These are phyloP conservation scores for Brachionus angularis DNA, from an alignment of 1,140 invertebrate species.

Conservation along the genomic window DNA sequence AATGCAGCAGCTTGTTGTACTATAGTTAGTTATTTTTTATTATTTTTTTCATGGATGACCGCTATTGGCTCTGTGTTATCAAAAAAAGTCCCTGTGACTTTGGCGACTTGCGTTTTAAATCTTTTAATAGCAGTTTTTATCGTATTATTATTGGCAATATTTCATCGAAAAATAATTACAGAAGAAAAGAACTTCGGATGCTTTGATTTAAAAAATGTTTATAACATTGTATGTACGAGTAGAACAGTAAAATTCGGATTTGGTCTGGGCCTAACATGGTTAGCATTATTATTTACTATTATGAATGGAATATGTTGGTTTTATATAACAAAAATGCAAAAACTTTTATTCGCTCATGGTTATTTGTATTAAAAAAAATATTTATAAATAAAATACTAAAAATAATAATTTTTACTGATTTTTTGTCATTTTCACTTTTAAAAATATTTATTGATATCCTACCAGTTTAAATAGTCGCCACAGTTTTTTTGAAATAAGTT, in stretches of 20 bases:
- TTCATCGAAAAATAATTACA: constrained; percentile 16
- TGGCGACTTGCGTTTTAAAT: constrained; percentile 27
- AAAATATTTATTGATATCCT: too few relatives aligned
- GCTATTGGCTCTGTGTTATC: background rate
- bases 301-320: constrained; percentile 16
- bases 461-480: too few relatives aligned
- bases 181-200: background rate
- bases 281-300: constrained; percentile 11
- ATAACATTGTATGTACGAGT: constrained; percentile 5
- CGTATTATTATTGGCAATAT: constrained; percentile 26
- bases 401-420: too few relatives aligned
- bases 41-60: constrained; percentile 6
- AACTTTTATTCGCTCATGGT: constrained; percentile 22
- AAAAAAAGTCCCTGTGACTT: constrained; percentile 28
- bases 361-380: constrained; percentile 22
- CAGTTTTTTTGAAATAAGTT: too few relatives aligned
- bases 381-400: too few relatives aligned
- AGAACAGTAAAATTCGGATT: constrained; percentile 4
- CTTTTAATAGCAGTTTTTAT: constrained; percentile 29
- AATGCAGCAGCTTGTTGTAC: constrained; percentile 38
- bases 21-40: constrained; percentile 39
- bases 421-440: too few relatives aligned
- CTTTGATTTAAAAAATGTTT: background rate
- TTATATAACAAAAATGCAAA: constrained; percentile 44
- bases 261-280: constrained; percentile 4